Percentiles rank a stretch among this genome's conserved stretches.
Conservation (phyloP, 2,797 vertebrate species). For the Trachops cirrhosus region DNA sequence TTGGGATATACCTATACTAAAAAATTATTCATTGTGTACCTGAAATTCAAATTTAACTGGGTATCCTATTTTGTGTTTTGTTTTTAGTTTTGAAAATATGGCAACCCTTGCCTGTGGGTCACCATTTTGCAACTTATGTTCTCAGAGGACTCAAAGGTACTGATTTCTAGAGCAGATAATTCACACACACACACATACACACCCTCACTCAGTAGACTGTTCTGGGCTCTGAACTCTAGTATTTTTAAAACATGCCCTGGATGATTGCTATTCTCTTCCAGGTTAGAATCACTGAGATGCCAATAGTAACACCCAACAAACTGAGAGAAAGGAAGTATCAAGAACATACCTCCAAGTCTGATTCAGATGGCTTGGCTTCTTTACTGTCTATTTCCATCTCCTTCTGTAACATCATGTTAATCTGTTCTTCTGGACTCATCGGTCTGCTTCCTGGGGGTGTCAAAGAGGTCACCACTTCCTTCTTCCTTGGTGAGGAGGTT, state of each 20-base stretch:
- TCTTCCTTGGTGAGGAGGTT: not conserved
- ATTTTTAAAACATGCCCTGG: not conserved
- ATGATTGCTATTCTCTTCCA: not conserved
- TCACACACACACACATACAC: not conserved
- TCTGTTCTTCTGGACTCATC: constrained; percentile 89
- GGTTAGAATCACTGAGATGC: not conserved
- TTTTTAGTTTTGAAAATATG: not conserved
- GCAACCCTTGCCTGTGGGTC: not conserved
- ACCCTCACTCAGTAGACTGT: not conserved
- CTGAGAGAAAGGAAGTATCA: not conserved
- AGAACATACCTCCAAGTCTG: constrained; percentile 86
- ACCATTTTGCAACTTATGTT: not conserved
- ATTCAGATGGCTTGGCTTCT: constrained; percentile 81
- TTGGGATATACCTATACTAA: not conserved
- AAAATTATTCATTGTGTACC: not conserved
- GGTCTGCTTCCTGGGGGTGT: constrained; percentile 77
- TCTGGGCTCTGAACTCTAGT: not conserved
- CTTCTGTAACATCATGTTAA: constrained; percentile 84
- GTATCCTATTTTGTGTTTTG: not conserved
- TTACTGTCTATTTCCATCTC: constrained; percentile 80
- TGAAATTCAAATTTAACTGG: constrained; percentile 34
- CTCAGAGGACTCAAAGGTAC: not conserved
- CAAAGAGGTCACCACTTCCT: not conserved
- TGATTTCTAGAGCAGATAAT: not conserved
- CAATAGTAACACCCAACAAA: not conserved